Evolutionary conservation across 2,113 vertebrate species (phyloP), one percentile per base, ranked within the genome.

Genomic region (Erythrocercus mccallii): DNA sequence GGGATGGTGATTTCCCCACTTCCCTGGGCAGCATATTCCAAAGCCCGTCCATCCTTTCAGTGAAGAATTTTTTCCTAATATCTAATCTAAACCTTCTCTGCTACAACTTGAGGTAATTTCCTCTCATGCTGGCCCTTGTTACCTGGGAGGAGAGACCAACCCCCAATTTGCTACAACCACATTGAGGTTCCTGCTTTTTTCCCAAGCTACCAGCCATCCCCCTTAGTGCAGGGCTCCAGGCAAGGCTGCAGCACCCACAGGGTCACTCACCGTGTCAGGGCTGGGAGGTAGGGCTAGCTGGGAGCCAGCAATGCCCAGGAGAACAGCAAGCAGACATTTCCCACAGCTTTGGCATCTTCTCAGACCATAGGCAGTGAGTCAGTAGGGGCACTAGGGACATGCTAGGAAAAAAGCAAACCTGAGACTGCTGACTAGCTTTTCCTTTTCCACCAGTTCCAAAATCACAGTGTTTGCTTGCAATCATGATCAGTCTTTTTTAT

Each of bases 301-400:
- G 9, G 61, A 76, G 28, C n/a, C 69, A 72, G 28, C 0, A 1
- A 31, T 11, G 37, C 53, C 0, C 0, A 76, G 77, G 25, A 78
- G 42, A 79, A n/a, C 24, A 87, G 25, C 4, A 2, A 60, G 40
- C n/a, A 85, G 79, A 54, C 68, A 7, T 85, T 90, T 95, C 62
- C 68, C 92, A 77, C 68, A 38, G 33, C 35, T 77, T 6, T 44
- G 54, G 38, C 56, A 42, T 61, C n/a, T 73, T 94, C 92, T 80
- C 88, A 90, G 58, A 86, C 90, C 9, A 0, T 30, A 89, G 44
- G 37, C 72, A 27, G 21, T 91, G 86, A 92, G 77, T 87, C 89
- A 91, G 56, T 9, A 37, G 35, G 51, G 64, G 25, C 64, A 38
- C 18, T 38, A 37, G 60, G 38, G 44, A 66, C 65, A 20, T 9